Base-by-base conservation (phyloP, 2,888 invertebrate species). In the Oscheius myriophilus region DNA sequence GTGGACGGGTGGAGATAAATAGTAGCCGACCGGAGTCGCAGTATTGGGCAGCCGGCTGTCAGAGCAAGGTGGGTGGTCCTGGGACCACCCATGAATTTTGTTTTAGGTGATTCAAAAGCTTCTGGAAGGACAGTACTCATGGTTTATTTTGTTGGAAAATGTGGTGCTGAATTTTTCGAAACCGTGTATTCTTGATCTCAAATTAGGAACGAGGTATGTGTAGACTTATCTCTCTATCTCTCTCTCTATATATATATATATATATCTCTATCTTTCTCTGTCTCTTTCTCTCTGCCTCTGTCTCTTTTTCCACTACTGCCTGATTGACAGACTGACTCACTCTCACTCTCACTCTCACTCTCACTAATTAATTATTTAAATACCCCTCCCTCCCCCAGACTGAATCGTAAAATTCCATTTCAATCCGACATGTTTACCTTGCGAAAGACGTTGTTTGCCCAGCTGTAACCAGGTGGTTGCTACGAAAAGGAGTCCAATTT, bases 161-260 rank as follows among this genome's bases (percentile, higher is more conserved):
- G 86, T 91, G 45, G 90, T 90, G n/a, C 88, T 88, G 57, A 86
- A 88, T 69, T 90, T 89, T 84, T 83, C 87, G 59, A 87, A 88
- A 67, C 91, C 91, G 0, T 95, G 95, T 88, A 93, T 94, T 84
- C 89, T 94, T 82, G 94, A 94, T 87, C 89, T 94, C 82, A 94
- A 94, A 90, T 94, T 94, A 18, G 76, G 79, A 33, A 76, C 75
- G 21, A 43, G 71, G 67, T 70, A 25, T n/a, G 51, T 61, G 21
- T 6, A 23, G 18, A 18, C 16, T 16, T 23, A 6, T 33, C 9
- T 33, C 9, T 6, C 33, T 33, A 9, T 33, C 33, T 33, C 3
- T 33, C 33, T 9, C 9, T 33, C 9, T 9, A 33, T 6, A 6
- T 33, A 6, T 6, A n/a, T n/a, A 9, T 9, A 6, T 6, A 33